Evolutionary conservation across 2,797 vertebrate genomes (phyloP).

Genomic region (Nannoperca australis): DNA sequence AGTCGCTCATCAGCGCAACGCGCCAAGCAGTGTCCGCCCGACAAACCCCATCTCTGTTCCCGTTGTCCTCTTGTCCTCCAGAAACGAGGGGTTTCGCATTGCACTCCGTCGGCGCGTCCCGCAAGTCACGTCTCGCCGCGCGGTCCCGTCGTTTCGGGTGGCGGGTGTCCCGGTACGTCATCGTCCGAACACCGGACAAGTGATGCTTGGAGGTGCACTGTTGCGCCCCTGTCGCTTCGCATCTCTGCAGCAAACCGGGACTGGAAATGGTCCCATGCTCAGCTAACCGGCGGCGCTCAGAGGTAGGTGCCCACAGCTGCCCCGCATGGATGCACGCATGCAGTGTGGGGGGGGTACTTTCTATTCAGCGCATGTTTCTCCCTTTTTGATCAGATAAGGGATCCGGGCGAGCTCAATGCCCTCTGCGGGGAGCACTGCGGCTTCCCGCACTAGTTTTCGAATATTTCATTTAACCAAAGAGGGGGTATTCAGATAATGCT

Average conservation of each 20-base stretch:
- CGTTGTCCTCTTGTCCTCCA: constrained; percentile 25
- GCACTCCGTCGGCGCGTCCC: constrained; percentile 28
- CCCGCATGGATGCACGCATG: constrained; percentile 39
- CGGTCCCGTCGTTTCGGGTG: constrained; percentile 5
- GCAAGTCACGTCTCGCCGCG: constrained; percentile 61
- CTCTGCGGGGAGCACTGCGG: constrained; percentile 75
- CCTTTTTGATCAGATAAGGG: constrained; percentile 50
- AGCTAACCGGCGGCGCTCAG: constrained; percentile 16
- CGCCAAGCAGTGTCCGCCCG: constrained; percentile 11
- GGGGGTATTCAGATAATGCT: not conserved
- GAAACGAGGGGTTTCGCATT: constrained; percentile 28
- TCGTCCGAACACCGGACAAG: constrained; percentile 57
- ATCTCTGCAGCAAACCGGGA: constrained; percentile 55
- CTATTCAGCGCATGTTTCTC: constrained; percentile 65
- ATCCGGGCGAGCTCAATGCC: constrained; percentile 54
- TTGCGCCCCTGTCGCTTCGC: constrained; percentile 55
- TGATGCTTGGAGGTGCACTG: constrained; percentile 59
- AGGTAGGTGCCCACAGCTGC: constrained; percentile 70
- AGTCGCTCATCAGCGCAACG: constrained; percentile 46
- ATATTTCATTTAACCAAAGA: constrained; percentile 42
- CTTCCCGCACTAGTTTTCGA: constrained; percentile 58
- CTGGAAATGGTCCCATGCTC: constrained; percentile 48
- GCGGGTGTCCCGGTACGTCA: constrained; percentile 62
- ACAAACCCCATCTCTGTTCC: not conserved
- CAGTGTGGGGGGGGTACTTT: constrained; percentile 54